Evolutionary conservation across 1,140 invertebrate genomes (phyloP).

Genomic region (Monomorium pharaonis): DNA sequence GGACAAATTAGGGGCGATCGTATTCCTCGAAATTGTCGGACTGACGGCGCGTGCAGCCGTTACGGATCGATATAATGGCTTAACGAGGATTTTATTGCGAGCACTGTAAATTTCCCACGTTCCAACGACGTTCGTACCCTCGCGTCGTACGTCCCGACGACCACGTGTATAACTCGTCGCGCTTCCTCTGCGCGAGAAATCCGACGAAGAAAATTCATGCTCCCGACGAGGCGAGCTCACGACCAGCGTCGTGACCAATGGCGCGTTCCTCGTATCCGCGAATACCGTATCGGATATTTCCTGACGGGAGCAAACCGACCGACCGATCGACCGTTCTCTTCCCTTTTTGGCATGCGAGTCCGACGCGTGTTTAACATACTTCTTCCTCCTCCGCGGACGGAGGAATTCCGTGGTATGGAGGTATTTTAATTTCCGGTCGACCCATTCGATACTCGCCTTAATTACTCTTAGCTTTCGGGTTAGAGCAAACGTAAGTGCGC

Average conservation of each 20-base stretch:
- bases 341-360: slow-evolving; percentile 47
- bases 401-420: slow-evolving; percentile 27
- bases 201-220: slow-evolving; percentile 52
- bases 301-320: slow-evolving; percentile 17
- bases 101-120: slow-evolving; percentile 49
- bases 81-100: slow-evolving; percentile 62
- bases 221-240: slow-evolving; percentile 55
- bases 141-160: background rate
- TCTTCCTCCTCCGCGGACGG: slow-evolving; percentile 2
- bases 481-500: background rate
- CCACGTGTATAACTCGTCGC: slow-evolving; percentile 26
- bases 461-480: background rate
- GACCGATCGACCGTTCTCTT: background rate
- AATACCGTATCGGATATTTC: slow-evolving; percentile 60
- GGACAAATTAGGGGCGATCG: background rate
- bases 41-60: slow-evolving; percentile 3
- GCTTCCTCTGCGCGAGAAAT: slow-evolving; percentile 22
- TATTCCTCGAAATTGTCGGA: slow-evolving; percentile 9
- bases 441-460: slow-evolving; percentile 14
- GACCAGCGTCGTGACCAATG: slow-evolving; percentile 58
- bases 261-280: slow-evolving; percentile 53
- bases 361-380: slow-evolving; percentile 54
- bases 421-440: slow-evolving; percentile 52
- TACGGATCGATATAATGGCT: slow-evolving; percentile 37
- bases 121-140: slow-evolving; percentile 23